Evolutionary conservation across 2,888 invertebrate species (phyloP).

Genomic region (Xanthorhoe designata): DNA sequence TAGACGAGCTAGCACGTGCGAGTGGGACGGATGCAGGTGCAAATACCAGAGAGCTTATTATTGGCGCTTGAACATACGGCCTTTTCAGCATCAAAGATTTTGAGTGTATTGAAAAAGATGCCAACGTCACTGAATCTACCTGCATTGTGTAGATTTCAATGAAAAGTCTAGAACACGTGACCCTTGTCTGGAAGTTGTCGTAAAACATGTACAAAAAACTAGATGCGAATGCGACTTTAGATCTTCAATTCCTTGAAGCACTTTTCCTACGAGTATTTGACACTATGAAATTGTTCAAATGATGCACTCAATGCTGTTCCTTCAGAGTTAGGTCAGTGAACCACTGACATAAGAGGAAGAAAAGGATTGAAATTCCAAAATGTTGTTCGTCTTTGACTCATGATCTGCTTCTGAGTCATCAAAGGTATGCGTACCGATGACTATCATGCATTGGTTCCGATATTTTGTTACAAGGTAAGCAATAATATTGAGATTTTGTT

Average conservation of each 20-base stretch:
- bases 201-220: not conserved
- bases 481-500: not conserved
- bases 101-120: constrained; percentile 42
- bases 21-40: constrained; percentile 82
- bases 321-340: not conserved
- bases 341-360: constrained; percentile 6
- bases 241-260: not conserved
- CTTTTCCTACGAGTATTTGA: not conserved
- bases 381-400: constrained; percentile 37
- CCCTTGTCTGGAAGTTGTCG: not conserved
- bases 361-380: constrained; percentile 14
- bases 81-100: constrained; percentile 49
- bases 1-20: constrained; percentile 69
- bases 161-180: not conserved
- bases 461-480: constrained; percentile 30
- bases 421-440: constrained; percentile 40
- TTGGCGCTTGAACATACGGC: constrained; percentile 69
- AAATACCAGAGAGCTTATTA: constrained; percentile 61
- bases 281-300: not conserved
- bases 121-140: constrained; percentile 38
- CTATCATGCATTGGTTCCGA: constrained; percentile 34
- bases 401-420: constrained; percentile 39
- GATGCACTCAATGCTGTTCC: not conserved
- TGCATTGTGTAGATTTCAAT: not conserved
- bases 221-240: not conserved